phyloP scores from a whole-genome alignment of 1,140 invertebrate species.

The Brachionus asplanchnoidis region DNA sequence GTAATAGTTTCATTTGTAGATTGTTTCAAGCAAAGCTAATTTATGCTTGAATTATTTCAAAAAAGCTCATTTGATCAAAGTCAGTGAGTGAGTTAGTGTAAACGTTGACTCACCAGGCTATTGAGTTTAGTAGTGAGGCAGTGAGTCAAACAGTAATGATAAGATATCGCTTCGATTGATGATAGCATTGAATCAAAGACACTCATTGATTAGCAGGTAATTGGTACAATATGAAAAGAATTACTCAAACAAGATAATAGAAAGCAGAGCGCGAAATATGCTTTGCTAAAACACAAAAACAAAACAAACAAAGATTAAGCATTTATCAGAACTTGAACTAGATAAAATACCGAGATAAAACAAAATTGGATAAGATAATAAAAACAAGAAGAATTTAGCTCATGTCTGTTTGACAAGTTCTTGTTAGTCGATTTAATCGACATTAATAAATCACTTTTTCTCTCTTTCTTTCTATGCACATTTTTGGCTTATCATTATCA shows the following conservation, averaged over 20 bases:
- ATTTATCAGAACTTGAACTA: constrained; percentile 31
- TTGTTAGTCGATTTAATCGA: neutral
- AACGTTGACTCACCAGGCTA: too few relatives aligned
- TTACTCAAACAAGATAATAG: neutral
- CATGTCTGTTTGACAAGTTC: neutral
- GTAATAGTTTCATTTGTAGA: neutral
- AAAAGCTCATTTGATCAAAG: neutral
- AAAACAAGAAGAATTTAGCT: neutral
- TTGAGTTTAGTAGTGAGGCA: neutral
- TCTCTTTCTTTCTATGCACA: neutral
- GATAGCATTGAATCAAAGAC: neutral
- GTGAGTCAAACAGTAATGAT: neutral
- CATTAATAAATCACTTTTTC: neutral
- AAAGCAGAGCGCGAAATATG: neutral
- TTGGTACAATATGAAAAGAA: neutral
- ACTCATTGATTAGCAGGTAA: constrained; percentile 9
- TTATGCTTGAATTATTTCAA: neutral
- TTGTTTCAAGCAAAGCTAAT: neutral
- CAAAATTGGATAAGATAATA: neutral
- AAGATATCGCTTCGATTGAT: neutral
- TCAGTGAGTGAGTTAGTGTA: neutral
- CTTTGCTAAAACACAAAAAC: neutral
- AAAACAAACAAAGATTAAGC: neutral
- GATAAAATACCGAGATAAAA: constrained; percentile 26
- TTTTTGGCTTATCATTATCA: neutral